phyloP scores from a whole-genome alignment of 1,140 invertebrate genomes.

The Argopecten irradians region DNA sequence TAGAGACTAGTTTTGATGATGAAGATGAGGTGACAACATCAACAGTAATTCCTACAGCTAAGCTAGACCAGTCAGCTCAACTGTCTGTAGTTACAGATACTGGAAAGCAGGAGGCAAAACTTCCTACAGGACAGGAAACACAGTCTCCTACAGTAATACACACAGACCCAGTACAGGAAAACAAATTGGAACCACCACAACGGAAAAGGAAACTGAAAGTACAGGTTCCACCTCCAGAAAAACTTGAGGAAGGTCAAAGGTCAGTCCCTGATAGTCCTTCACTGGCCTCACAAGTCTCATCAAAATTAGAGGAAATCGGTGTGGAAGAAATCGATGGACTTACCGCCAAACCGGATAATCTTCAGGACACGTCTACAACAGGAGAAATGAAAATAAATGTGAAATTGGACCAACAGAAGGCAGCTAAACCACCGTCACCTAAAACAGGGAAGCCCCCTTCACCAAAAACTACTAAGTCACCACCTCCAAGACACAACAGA shows the following conservation, averaged over 20 bases:
- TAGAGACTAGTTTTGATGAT: not conserved
- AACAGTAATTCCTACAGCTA: too few relatives aligned
- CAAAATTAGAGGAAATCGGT: not conserved
- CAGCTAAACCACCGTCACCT: not conserved
- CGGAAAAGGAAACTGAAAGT: not conserved
- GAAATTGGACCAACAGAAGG: not conserved
- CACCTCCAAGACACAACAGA: constrained; percentile 1
- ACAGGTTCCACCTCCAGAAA: not conserved
- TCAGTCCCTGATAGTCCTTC: not conserved
- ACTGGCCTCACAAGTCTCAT: not conserved
- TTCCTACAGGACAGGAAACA: not conserved
- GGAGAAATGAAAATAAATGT: not conserved
- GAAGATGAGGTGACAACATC: not conserved
- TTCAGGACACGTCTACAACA: not conserved
- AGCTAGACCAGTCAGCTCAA: not conserved
- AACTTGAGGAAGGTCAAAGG: not conserved
- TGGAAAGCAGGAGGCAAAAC: not conserved
- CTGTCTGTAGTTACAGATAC: not conserved
- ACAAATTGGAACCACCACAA: not conserved
- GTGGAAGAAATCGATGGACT: not conserved
- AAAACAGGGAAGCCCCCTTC: not conserved
- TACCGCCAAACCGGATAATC: not conserved
- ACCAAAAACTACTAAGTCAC: not conserved
- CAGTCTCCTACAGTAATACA: not conserved
- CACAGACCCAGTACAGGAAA: not conserved